These are phyloP conservation scores for Drosophila setosimentum DNA, from an alignment of 2,888 invertebrate genomes.

Conservation along the genomic window DNA sequence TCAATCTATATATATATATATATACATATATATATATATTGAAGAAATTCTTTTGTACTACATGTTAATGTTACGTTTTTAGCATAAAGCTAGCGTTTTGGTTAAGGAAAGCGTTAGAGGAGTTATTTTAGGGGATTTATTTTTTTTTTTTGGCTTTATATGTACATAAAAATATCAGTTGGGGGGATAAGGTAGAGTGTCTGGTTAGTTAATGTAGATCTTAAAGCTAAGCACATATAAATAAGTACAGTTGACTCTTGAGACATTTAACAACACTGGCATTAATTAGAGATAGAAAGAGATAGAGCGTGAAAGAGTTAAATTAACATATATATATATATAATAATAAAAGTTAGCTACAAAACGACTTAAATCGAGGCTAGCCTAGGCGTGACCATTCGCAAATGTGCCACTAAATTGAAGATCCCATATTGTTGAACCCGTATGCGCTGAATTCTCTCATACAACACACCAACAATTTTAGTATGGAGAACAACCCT, in stretches of 20 bases:
- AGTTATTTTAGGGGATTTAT: neutral
- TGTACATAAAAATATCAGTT: slow-evolving; percentile 43
- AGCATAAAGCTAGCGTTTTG: slow-evolving; percentile 73
- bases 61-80: slow-evolving; percentile 68
- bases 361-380: slow-evolving; percentile 46
- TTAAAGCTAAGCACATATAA: slow-evolving; percentile 71
- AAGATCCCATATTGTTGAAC: slow-evolving; percentile 57
- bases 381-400: slow-evolving; percentile 40
- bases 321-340: slow-evolving; percentile 44
- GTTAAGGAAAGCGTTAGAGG: slow-evolving; percentile 69
- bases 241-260: slow-evolving; percentile 60
- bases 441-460: slow-evolving; percentile 45
- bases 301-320: slow-evolving; percentile 34
- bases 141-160: slow-evolving; percentile 48
- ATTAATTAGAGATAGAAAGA: slow-evolving; percentile 37
- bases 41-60: slow-evolving; percentile 72
- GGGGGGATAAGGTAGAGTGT: neutral
- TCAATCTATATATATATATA: slow-evolving; percentile 23
- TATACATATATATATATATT: slow-evolving; percentile 25
- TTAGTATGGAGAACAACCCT: slow-evolving; percentile 38
- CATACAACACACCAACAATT: slow-evolving; percentile 25
- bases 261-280: slow-evolving; percentile 56
- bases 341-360: slow-evolving; percentile 49
- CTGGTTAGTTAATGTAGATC: slow-evolving; percentile 59
- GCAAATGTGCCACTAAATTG: slow-evolving; percentile 46